Conservation (phyloP, 2,888 invertebrate genomes). For the Choristoneura rosaceana region DNA sequence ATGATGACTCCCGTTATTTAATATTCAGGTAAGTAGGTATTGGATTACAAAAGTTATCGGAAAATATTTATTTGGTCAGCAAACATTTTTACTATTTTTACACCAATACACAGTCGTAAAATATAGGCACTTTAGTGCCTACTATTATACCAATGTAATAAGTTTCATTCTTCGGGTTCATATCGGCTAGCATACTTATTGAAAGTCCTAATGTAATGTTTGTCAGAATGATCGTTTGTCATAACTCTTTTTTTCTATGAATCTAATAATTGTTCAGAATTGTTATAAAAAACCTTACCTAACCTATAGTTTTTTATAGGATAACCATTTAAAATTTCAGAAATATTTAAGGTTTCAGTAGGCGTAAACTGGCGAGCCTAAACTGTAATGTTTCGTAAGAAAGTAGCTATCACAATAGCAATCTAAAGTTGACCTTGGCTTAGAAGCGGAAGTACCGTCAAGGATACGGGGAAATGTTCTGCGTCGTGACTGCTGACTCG, state of each 20-base stretch:
- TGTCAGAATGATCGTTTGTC: too few relatives aligned
- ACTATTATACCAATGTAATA: too few relatives aligned
- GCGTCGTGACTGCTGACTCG: constrained; percentile 57
- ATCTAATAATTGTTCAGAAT: too few relatives aligned
- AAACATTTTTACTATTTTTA: neutral
- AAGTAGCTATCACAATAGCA: constrained; percentile 34
- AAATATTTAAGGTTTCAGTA: too few relatives aligned
- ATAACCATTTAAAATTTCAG: too few relatives aligned
- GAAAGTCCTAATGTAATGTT: too few relatives aligned
- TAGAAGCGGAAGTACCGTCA: constrained; percentile 68
- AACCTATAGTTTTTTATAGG: too few relatives aligned
- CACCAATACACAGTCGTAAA: neutral
- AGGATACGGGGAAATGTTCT: constrained; percentile 69
- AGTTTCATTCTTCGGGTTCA: too few relatives aligned
- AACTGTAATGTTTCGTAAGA: constrained; percentile 25
- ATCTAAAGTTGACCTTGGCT: constrained; percentile 59
- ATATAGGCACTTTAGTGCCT: too few relatives aligned
- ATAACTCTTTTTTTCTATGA: too few relatives aligned
- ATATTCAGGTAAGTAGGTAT: neutral
- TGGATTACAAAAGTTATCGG: neutral
- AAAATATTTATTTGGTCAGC: neutral
- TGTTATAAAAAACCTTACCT: too few relatives aligned
- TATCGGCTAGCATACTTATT: too few relatives aligned
- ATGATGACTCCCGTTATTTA: neutral
- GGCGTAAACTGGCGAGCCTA: neutral